A percentile compares a stretch with the other conserved stretches of the same genome.
Conservation (phyloP, 2,113 vertebrate species). For the Athene cunicularia region DNA sequence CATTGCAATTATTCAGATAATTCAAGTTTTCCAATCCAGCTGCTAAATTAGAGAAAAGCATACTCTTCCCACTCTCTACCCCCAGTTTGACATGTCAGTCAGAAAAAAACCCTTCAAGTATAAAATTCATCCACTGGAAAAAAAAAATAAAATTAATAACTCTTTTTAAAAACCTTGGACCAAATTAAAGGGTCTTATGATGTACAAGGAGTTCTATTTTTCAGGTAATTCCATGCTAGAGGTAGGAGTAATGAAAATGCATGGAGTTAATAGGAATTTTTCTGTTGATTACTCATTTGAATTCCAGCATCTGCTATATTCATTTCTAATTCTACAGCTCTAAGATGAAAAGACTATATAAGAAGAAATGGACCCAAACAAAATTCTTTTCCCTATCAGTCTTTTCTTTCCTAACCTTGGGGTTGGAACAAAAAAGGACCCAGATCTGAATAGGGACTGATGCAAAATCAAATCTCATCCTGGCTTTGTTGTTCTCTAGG, state of each 20-base stretch:
- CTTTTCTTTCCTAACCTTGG: background rate
- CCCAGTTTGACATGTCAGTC: background rate
- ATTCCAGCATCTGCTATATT: background rate
- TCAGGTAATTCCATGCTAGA: background rate
- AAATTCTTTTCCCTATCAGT: background rate
- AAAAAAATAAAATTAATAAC: background rate
- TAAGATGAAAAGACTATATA: background rate
- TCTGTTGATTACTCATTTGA: background rate
- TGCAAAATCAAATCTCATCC: background rate
- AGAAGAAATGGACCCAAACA: background rate
- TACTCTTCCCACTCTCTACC: background rate
- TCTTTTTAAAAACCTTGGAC: background rate
- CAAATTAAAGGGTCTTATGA: background rate
- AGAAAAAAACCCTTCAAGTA: background rate
- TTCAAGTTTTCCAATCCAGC: conserved; percentile 67
- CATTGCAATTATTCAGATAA: conserved; percentile 54
- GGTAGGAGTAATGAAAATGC: background rate
- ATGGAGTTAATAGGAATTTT: background rate
- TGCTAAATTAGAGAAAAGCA: conserved; percentile 28
- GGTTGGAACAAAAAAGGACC: background rate
- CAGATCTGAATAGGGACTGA: background rate
- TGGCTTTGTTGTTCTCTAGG: background rate
- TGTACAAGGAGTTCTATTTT: background rate
- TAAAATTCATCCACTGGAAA: background rate
- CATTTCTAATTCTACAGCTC: background rate